A percentile compares a stretch with the other conserved stretches of the same genome.
phyloP scores from a whole-genome alignment of 2,797 vertebrate species.

The Lateolabrax maculatus region DNA sequence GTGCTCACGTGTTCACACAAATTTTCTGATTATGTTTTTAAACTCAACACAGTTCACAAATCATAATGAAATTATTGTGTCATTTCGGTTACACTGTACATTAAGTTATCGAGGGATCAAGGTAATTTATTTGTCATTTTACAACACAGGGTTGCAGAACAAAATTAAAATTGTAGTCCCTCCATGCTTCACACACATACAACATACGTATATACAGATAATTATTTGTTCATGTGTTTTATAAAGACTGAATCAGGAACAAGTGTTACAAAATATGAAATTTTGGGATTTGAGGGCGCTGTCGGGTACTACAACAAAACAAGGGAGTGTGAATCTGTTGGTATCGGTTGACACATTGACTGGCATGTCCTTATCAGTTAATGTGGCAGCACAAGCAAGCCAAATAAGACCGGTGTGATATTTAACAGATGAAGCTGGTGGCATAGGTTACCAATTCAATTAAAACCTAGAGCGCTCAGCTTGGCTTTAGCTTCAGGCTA shows the following conservation, averaged over 20 bases:
- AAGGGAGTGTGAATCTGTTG: neutral
- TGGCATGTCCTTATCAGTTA: conserved; percentile 57
- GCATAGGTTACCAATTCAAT: conserved; percentile 75
- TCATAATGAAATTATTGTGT: no score
- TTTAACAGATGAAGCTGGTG: conserved; percentile 66
- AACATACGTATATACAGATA: no score
- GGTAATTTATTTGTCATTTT: no score
- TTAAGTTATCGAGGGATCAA: no score
- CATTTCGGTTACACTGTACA: no score
- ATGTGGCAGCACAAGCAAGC: conserved; percentile 52
- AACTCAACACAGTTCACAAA: neutral
- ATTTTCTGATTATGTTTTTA: neutral
- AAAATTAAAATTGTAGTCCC: no score
- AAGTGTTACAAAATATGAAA: neutral
- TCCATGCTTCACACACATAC: no score
- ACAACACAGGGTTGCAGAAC: no score
- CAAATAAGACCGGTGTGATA: conserved; percentile 65
- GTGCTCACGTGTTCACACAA: neutral
- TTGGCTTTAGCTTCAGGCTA: conserved; percentile 34
- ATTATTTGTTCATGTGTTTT: neutral
- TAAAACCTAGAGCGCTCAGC: conserved; percentile 68
- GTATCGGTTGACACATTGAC: conserved; percentile 27
- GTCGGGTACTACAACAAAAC: conserved; percentile 1
- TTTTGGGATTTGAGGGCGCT: neutral
- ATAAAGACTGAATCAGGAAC: neutral